Percentiles rank a stretch among this genome's conserved stretches.
Evolutionary conservation across 2,888 invertebrate species (phyloP).

Genomic region (Heliconius erato): DNA sequence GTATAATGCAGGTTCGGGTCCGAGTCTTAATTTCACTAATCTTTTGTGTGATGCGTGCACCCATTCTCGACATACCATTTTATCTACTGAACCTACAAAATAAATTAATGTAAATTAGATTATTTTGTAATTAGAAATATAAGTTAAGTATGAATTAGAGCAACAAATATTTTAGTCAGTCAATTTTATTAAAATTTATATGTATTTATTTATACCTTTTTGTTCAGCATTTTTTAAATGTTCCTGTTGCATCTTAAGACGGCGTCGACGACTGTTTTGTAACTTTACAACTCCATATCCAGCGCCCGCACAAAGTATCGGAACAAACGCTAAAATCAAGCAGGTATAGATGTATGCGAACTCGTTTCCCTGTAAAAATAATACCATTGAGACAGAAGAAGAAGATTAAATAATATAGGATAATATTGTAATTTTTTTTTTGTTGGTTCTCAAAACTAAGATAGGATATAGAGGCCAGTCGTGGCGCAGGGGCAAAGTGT

Average conservation of each 20-base stretch:
- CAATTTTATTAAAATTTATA: no score
- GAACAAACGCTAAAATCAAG: constrained; percentile 95
- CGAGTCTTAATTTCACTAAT: constrained; percentile 94
- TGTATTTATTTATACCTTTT: constrained; percentile 72
- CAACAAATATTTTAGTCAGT: background rate
- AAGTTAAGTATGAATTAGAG: background rate
- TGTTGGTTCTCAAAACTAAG: background rate
- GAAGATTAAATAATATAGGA: background rate
- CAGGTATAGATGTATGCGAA: constrained; percentile 98
- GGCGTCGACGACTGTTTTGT: constrained; percentile 93
- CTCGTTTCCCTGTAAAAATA: constrained; percentile 92
- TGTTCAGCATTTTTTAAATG: constrained; percentile 83
- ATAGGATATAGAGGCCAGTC: no score
- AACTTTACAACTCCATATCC: constrained; percentile 97
- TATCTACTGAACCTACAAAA: constrained; percentile 90
- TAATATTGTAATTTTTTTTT: background rate
- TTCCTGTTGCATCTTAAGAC: constrained; percentile 93
- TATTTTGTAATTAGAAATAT: background rate
- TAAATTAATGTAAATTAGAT: background rate
- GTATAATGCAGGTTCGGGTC: constrained; percentile 94
- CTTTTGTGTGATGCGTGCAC: constrained; percentile 96
- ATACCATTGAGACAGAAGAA: background rate
- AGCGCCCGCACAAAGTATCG: constrained; percentile 95
- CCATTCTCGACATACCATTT: constrained; percentile 98
- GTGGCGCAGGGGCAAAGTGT: no score